These are phyloP conservation scores for Coendou prehensilis DNA, from an alignment of 2,797 vertebrate genomes.

Conservation along the genomic window DNA sequence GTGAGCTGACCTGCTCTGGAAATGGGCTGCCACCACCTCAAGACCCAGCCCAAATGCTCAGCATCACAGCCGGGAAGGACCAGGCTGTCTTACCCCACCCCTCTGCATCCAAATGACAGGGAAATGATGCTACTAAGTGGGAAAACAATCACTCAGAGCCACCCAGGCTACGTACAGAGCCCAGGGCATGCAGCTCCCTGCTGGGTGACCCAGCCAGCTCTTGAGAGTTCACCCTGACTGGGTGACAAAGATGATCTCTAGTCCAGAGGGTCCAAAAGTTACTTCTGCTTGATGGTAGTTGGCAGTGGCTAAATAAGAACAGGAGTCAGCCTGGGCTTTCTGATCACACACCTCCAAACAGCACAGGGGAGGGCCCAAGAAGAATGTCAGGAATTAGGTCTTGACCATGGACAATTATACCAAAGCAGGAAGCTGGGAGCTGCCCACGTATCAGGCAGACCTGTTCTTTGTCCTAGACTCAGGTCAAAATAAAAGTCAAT, in stretches of 20 bases:
- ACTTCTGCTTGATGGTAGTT: slow-evolving; percentile 13
- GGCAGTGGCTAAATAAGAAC: slow-evolving; percentile 69
- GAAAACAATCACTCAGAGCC: neutral
- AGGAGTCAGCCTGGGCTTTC: slow-evolving; percentile 60
- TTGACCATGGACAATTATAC: slow-evolving; percentile 55
- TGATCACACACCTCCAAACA: slow-evolving; percentile 56
- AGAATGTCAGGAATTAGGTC: slow-evolving; percentile 77
- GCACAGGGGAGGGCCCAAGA: slow-evolving; percentile 70
- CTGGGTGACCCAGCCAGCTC: neutral
- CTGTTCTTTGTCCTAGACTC: slow-evolving; percentile 52
- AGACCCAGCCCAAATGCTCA: neutral
- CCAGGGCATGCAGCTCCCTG: neutral
- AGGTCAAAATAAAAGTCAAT: slow-evolving; percentile 66
- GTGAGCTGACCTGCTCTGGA: slow-evolving; percentile 75
- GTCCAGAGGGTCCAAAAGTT: neutral
- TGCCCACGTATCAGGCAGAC: slow-evolving; percentile 61
- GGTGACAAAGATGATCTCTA: slow-evolving; percentile 17
- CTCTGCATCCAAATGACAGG: neutral
- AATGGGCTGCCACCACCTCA: slow-evolving; percentile 77
- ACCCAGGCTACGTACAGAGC: neutral
- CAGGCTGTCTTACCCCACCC: neutral
- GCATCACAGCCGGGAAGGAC: neutral
- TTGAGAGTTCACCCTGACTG: neutral
- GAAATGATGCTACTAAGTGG: neutral
- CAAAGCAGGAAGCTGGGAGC: slow-evolving; percentile 72